Base-by-base conservation (phyloP, 1,140 invertebrate species). In the Conus ventricosus region DNA sequence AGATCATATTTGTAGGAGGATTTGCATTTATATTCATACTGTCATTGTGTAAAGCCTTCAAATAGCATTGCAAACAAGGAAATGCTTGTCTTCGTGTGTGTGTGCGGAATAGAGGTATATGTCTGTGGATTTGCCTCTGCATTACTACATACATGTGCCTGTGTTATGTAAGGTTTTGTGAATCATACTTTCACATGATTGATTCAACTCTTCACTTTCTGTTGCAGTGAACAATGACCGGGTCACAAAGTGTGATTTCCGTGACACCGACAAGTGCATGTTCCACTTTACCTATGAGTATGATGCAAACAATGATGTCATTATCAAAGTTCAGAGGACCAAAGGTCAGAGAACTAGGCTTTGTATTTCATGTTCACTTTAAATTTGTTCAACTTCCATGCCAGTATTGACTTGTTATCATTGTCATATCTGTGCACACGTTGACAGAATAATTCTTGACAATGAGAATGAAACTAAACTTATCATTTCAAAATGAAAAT, bases 211-310 rank as follows among this genome's bases (percentile, higher is more conserved):
- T 39, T 39, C 39, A 39, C 39, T 39, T 39, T 39, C 39, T 39
- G 39, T 89, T 88, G 84, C 88, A 91, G 90, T 81, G 23, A 39
- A 27, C 23, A 80, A 87, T 80, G 85, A 71, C 13, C 78, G 78
- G 15, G 84, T 90, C 25, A 81, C 60, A 10, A 81, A 88, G 51
- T 90, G 91, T 85, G 78, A 84, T 25, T 88, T 84, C 25, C 88
- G 97, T 92, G 94, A 95, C 91, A 88, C 83, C 13, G 93, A 95
- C 92, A 93, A 95, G 85, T 96, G 95, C 87, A 92, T 95, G 82
- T 95, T 95, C 84, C 94, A 92, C 88, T 95, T 95, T 86, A 94
- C 93, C 0, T 95, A 96, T 91, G 93, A 96, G 85, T 94, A 94
- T 85, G 91, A 90, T 51, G 27, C 85, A 20, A 87, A 91, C 71